A percentile compares a stretch with the other conserved stretches of the same genome.
Conservation (phyloP, 2,113 vertebrate genomes). For the Naja naja region DNA sequence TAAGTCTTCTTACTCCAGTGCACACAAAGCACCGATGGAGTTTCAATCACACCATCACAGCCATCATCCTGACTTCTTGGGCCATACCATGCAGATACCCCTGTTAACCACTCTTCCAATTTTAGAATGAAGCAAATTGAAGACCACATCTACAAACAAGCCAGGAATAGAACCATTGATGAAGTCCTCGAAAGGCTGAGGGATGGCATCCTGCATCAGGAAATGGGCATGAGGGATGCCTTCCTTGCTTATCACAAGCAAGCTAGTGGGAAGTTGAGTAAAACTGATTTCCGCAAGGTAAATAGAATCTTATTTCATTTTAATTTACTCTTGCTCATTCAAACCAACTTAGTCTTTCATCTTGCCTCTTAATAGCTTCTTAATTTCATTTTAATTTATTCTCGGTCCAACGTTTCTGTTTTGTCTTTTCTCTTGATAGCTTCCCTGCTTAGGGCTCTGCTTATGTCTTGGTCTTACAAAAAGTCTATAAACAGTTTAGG, state of each 20-base stretch:
- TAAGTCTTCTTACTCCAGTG: not conserved
- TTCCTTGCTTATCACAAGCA: constrained; percentile 56
- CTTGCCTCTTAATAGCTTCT: not conserved
- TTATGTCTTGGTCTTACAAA: not conserved
- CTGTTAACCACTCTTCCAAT: constrained; percentile 33
- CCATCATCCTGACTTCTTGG: not conserved
- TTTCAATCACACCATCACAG: not conserved
- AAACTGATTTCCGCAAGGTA: constrained; percentile 63
- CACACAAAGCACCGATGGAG: not conserved
- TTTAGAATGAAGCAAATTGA: constrained; percentile 55
- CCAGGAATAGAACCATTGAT: constrained; percentile 51
- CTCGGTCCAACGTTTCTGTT: not conserved
- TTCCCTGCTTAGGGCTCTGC: not conserved
- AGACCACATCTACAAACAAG: not conserved
- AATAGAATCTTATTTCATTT: not conserved
- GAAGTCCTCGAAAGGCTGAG: constrained; percentile 60
- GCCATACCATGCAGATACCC: not conserved
- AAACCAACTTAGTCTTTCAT: not conserved
- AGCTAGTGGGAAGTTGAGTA: constrained; percentile 39
- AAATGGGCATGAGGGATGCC: constrained; percentile 44
- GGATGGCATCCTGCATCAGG: constrained; percentile 39
- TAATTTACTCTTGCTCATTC: not conserved
- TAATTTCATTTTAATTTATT: not conserved
- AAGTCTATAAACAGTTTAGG: not conserved
- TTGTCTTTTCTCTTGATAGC: not conserved